phyloP scores from a whole-genome alignment of 2,888 invertebrate genomes.

The Parnassius apollo region DNA sequence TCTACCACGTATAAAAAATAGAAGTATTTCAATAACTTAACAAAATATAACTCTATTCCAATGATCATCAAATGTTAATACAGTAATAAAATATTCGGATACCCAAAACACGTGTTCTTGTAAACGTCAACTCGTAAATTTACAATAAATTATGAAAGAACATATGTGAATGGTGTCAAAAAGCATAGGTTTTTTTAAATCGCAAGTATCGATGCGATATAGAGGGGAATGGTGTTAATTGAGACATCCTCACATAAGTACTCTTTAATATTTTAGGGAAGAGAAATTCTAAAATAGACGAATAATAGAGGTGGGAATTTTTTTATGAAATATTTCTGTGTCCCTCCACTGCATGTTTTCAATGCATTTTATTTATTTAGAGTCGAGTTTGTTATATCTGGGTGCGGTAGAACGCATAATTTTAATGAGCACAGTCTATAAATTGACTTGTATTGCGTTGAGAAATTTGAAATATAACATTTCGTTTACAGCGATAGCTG shows the following conservation, averaged over 20 bases:
- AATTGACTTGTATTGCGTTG: conserved; percentile 13
- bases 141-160: neutral
- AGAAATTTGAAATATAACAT: conserved; percentile 11
- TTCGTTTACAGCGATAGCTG: conserved; percentile 13
- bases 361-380: conserved; percentile 9
- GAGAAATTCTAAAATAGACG: conserved; percentile 63
- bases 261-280: conserved; percentile 78
- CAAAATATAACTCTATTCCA: neutral
- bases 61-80: neutral
- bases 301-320: conserved; percentile 52
- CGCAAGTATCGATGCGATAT: conserved; percentile 56
- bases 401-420: neutral
- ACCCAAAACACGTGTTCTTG: neutral
- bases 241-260: conserved; percentile 74
- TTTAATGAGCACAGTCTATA: conserved; percentile 17
- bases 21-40: too few relatives aligned
- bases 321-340: conserved; percentile 42
- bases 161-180: conserved; percentile 34
- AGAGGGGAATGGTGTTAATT: conserved; percentile 65
- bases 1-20: too few relatives aligned
- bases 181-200: conserved; percentile 53
- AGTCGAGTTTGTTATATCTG: neutral
- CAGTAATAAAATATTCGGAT: neutral
- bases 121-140: neutral
- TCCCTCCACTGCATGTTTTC: conserved; percentile 38